Percentiles rank a stretch among this genome's conserved stretches.
Conservation (phyloP, 2,888 invertebrate genomes). For the Polylopha cassiicola region DNA sequence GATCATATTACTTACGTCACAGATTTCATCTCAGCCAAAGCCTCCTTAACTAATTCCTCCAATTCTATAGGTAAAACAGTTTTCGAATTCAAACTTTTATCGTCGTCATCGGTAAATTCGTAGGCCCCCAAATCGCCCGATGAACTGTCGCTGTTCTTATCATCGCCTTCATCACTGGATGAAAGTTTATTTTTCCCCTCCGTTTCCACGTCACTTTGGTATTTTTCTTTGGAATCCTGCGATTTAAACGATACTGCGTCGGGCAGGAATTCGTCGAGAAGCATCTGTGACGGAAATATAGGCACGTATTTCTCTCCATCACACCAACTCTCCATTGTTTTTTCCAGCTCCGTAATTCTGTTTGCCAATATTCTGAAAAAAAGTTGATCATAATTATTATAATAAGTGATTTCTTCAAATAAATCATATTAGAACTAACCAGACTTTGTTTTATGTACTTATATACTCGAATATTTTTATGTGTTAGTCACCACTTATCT, state of each 20-base stretch:
- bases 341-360: conserved; percentile 89
- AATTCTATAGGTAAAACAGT: conserved; percentile 78
- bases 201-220: conserved; percentile 30
- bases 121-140: conserved; percentile 32
- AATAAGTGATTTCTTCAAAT: too few species aligned
- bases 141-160: conserved; percentile 40
- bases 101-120: conserved; percentile 26
- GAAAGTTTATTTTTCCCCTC: conserved; percentile 43
- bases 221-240: conserved; percentile 47
- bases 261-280: conserved; percentile 77
- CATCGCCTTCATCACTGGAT: conserved; percentile 58
- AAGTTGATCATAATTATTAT: background rate
- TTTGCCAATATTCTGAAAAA: conserved; percentile 84
- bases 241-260: conserved; percentile 51
- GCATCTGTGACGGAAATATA: conserved; percentile 80
- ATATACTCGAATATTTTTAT: too few species aligned
- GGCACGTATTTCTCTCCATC: conserved; percentile 71
- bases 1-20: conserved; percentile 47
- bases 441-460: too few species aligned
- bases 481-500: too few species aligned
- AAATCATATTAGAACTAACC: too few species aligned
- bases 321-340: conserved; percentile 81
- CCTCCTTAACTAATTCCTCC: conserved; percentile 78
- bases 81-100: conserved; percentile 51
- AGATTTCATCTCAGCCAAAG: conserved; percentile 83